Percentiles rank a stretch among this genome's conserved stretches.
phyloP scores from a whole-genome alignment of 2,113 vertebrate genomes.

The Ammodytes marinus region DNA sequence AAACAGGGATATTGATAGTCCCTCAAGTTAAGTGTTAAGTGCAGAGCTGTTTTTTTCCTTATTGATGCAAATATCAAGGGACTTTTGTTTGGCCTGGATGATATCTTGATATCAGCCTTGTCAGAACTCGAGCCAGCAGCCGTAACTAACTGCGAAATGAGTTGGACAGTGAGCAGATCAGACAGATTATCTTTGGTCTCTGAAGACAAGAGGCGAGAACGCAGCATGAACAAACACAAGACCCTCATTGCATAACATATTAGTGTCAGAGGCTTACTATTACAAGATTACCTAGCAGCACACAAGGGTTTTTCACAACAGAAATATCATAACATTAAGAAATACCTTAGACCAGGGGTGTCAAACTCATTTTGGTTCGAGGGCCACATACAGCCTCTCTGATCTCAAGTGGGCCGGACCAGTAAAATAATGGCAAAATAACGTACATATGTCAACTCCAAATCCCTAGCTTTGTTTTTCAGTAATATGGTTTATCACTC shows the following conservation, averaged over 20 bases:
- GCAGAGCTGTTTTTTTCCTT: conserved; percentile 31
- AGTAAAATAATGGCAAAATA: no score
- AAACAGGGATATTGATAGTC: conserved; percentile 15
- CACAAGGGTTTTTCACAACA: background rate
- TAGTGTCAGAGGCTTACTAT: conserved; percentile 20
- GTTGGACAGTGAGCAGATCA: conserved; percentile 44
- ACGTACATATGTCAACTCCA: no score
- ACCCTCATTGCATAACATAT: conserved; percentile 32
- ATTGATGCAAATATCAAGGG: conserved; percentile 40
- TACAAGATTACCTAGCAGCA: conserved; percentile 14
- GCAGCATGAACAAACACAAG: background rate
- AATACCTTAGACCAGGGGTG: no score
- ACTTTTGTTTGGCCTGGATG: conserved; percentile 34
- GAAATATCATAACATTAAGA: background rate
- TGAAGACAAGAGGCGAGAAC: conserved; percentile 24
- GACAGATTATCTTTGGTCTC: conserved; percentile 56
- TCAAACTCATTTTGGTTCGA: no score
- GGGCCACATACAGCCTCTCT: no score
- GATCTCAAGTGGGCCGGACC: no score
- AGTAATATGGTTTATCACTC: no score
- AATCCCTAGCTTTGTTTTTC: no score
- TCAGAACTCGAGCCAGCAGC: conserved; percentile 42
- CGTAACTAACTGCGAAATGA: conserved; percentile 35
- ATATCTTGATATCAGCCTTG: conserved; percentile 46
- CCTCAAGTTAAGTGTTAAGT: conserved; percentile 22